These are phyloP conservation scores for Melangyna quadrimaculata DNA, from an alignment of 2,888 invertebrate genomes.

Conservation along the genomic window DNA sequence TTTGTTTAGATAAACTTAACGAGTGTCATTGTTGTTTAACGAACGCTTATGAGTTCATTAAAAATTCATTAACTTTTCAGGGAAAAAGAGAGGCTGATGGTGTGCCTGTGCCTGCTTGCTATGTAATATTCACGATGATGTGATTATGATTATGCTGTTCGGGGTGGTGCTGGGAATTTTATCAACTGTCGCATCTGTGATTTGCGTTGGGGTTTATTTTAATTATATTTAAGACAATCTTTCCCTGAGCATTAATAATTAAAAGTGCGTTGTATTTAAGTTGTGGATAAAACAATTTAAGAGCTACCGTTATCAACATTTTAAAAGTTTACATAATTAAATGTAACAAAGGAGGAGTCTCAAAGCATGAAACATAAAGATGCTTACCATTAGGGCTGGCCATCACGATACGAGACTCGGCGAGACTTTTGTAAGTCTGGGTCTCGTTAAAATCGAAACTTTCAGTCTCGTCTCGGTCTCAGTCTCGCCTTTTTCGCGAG, in stretches of 20 bases:
- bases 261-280: not conserved
- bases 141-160: conserved; percentile 9
- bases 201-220: conserved; percentile 31
- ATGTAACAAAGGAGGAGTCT: no score
- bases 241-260: not conserved
- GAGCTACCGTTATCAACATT: not conserved
- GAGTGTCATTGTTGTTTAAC: conserved; percentile 68
- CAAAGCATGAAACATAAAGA: no score
- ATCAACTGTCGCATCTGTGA: conserved; percentile 56
- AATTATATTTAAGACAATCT: not conserved
- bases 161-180: conserved; percentile 30
- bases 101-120: not conserved
- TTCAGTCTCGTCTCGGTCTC: no score
- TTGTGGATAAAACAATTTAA: not conserved
- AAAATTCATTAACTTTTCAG: conserved; percentile 62
- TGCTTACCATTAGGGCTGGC: no score
- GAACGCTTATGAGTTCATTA: conserved; percentile 67
- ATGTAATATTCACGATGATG: conserved; percentile 16
- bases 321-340: not conserved
- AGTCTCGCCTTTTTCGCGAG: no score
- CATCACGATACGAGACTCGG: no score
- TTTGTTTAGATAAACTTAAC: conserved; percentile 60
- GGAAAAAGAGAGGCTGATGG: not conserved
- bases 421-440: no score
- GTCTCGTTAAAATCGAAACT: no score